A percentile compares a stretch with the other conserved stretches of the same genome.
Evolutionary conservation across 2,113 vertebrate species (phyloP).

Genomic region (Anser brachyrhynchus): DNA sequence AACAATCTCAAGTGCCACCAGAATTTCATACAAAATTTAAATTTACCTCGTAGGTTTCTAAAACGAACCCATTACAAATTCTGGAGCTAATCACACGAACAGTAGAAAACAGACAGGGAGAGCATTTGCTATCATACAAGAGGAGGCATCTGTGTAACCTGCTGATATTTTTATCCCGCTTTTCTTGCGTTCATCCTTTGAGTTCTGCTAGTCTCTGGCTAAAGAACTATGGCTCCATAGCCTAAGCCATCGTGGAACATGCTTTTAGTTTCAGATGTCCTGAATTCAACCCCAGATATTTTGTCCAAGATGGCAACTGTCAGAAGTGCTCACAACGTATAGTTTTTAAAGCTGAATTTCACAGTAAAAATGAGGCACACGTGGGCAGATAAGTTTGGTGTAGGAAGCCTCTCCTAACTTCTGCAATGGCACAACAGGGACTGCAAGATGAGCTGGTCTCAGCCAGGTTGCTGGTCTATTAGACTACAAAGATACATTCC

Average conservation of each 20-base stretch:
- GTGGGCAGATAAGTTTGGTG: neutral
- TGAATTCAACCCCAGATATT: neutral
- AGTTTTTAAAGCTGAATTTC: neutral
- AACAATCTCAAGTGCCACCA: neutral
- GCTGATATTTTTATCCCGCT: neutral
- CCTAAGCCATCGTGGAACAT: neutral
- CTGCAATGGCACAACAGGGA: neutral
- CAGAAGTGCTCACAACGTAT: neutral
- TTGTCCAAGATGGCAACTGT: neutral
- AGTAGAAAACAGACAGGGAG: neutral
- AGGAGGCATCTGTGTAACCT: conserved; percentile 17
- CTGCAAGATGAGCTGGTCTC: neutral
- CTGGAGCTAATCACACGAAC: neutral
- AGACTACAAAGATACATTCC: neutral
- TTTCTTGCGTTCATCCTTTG: neutral
- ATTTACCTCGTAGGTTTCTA: conserved; percentile 5
- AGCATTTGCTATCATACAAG: neutral
- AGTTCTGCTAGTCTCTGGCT: conserved; percentile 12
- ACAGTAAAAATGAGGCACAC: neutral
- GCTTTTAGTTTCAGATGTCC: neutral
- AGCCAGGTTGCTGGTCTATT: neutral
- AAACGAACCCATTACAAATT: neutral
- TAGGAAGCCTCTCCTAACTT: neutral
- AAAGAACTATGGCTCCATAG: neutral
- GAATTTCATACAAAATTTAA: neutral